These are phyloP conservation scores for Vulpes ferrilata DNA, from an alignment of 2,113 vertebrate genomes.

Conservation along the genomic window DNA sequence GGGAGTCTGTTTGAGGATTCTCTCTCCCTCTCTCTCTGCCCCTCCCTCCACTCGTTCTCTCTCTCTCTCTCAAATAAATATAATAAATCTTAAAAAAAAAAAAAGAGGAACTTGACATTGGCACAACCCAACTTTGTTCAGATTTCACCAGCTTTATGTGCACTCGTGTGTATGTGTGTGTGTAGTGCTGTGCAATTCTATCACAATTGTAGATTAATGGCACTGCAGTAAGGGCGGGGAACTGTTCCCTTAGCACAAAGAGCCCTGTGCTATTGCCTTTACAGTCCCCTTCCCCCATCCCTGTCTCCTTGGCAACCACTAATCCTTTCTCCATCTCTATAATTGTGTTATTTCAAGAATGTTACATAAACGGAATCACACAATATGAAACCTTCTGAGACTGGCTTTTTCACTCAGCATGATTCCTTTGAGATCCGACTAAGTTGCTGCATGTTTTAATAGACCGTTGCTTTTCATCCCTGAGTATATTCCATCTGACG, in stretches of 20 bases:
- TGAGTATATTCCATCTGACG: neutral
- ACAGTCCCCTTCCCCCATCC: neutral
- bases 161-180: neutral
- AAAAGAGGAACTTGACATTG: slow-evolving; percentile 14
- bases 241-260: neutral
- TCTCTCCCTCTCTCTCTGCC: neutral
- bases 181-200: neutral
- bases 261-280: neutral
- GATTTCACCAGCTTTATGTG: neutral
- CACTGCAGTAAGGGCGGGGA: neutral
- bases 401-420: neutral
- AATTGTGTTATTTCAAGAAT: slow-evolving; percentile 58
- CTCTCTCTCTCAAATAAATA: neutral
- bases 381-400: slow-evolving; percentile 24
- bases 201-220: neutral
- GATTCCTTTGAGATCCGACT: neutral
- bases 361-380: slow-evolving; percentile 7
- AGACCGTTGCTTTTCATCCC: neutral
- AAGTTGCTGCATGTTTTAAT: neutral
- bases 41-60: neutral
- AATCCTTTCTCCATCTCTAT: slow-evolving; percentile 32
- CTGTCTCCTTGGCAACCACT: slow-evolving; percentile 55
- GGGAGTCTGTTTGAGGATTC: neutral
- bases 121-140: neutral
- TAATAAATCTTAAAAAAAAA: neutral